Evolutionary conservation across 2,888 invertebrate species (phyloP).

Genomic region (Mythimna vitellina): DNA sequence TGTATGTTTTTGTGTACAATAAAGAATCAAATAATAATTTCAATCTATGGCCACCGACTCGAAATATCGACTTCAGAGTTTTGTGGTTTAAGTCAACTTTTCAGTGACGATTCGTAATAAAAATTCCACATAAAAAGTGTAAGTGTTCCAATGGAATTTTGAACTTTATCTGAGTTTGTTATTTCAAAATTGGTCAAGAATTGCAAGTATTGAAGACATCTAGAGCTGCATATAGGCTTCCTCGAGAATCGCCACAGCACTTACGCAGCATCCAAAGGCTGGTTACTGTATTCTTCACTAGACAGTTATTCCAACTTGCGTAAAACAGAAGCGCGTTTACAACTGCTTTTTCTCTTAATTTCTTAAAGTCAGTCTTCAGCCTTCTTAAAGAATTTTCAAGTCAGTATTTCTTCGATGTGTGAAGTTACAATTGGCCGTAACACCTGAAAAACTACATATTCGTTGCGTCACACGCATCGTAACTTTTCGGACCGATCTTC

Average conservation of each 20-base stretch:
- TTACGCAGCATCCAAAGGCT: neutral
- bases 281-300: neutral
- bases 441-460: neutral
- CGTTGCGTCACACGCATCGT: too few relatives aligned
- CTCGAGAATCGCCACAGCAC: neutral
- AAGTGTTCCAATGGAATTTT: too few relatives aligned
- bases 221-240: neutral
- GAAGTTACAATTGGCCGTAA: neutral
- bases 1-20: too few relatives aligned
- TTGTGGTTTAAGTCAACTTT: neutral
- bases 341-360: neutral
- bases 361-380: too few relatives aligned
- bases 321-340: neutral
- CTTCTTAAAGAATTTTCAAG: neutral
- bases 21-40: too few relatives aligned
- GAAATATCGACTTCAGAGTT: neutral
- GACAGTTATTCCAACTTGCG: neutral
- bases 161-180: too few relatives aligned
- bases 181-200: too few relatives aligned
- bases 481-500: neutral
- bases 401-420: neutral
- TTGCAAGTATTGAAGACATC: neutral
- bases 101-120: too few relatives aligned
- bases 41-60: too few relatives aligned
- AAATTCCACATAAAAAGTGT: too few relatives aligned